phyloP scores from a whole-genome alignment of 2,888 invertebrate species.

The Myathropa florea region DNA sequence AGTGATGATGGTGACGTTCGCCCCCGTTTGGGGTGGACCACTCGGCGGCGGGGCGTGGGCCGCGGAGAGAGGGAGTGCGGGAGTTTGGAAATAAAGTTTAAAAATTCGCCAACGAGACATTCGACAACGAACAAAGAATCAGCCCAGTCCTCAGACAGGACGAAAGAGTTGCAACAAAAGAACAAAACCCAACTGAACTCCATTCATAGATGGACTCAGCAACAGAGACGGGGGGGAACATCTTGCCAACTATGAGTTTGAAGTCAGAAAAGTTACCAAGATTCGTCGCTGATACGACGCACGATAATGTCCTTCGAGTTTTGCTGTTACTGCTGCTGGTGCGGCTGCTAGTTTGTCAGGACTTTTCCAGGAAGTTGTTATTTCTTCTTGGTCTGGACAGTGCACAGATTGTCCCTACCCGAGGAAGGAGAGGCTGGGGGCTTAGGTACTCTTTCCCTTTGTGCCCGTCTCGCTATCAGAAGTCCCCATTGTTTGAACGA shows the following conservation, averaged over 20 bases:
- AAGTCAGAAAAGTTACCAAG: constrained; percentile 51
- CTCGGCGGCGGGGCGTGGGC: constrained; percentile 40
- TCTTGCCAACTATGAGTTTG: constrained; percentile 14
- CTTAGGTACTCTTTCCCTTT: constrained; percentile 33
- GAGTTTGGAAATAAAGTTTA: constrained; percentile 57
- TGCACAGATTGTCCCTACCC: constrained; percentile 37
- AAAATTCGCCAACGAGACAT: constrained; percentile 63
- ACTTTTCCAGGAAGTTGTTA: constrained; percentile 63
- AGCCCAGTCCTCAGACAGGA: neutral
- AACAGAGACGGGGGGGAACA: constrained; percentile 36
- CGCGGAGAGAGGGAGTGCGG: neutral
- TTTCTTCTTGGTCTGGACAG: constrained; percentile 26
- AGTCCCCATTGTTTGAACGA: neutral
- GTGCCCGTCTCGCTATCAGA: constrained; percentile 57
- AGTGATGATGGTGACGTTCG: constrained; percentile 11
- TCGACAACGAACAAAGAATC: constrained; percentile 54
- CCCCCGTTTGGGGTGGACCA: too few relatives aligned
- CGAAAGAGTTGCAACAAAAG: neutral
- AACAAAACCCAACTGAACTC: constrained; percentile 6
- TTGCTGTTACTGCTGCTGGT: constrained; percentile 2
- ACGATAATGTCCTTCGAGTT: constrained; percentile 54
- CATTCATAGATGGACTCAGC: constrained; percentile 58
- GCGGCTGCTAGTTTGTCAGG: constrained; percentile 48
- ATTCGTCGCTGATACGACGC: constrained; percentile 47
- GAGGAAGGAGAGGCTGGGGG: neutral